Conservation (phyloP, 1,140 invertebrate species). For the Lordiphosa stackelbergi region DNA sequence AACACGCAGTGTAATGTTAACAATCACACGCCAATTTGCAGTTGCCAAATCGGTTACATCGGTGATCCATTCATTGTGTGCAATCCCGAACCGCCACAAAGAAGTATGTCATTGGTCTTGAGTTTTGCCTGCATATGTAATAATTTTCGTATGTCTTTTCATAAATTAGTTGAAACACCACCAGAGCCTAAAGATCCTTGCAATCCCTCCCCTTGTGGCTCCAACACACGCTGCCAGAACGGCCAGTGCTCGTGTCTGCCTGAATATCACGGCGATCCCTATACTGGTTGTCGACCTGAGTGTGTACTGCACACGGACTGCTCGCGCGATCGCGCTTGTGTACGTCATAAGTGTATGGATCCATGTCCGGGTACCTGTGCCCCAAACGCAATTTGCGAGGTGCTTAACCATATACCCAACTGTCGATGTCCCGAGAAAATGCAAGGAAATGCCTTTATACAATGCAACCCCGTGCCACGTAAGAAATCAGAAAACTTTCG, state of each 20-base stretch:
- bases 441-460: constrained; percentile 86
- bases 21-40: constrained; percentile 90
- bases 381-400: constrained; percentile 84
- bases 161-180: constrained; percentile 41
- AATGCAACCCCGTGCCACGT: constrained; percentile 82
- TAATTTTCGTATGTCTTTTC: constrained; percentile 4
- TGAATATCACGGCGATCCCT: constrained; percentile 83
- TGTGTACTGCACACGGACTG: constrained; percentile 91
- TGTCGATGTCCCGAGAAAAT: constrained; percentile 84
- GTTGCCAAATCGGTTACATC: constrained; percentile 83
- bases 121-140: neutral
- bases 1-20: constrained; percentile 89
- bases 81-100: constrained; percentile 74
- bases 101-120: constrained; percentile 40
- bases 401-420: constrained; percentile 87
- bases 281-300: constrained; percentile 86
- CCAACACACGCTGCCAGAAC: constrained; percentile 60
- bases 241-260: constrained; percentile 70
- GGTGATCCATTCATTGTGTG: constrained; percentile 87
- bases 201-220: constrained; percentile 87
- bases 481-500: constrained; percentile 69
- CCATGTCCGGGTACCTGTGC: constrained; percentile 88
- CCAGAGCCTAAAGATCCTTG: constrained; percentile 80
- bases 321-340: constrained; percentile 84
- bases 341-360: constrained; percentile 85